A percentile compares a stretch with the other conserved stretches of the same genome.
Conservation (phyloP, 2,888 invertebrate species). For the Lasioglossum calceatum region DNA sequence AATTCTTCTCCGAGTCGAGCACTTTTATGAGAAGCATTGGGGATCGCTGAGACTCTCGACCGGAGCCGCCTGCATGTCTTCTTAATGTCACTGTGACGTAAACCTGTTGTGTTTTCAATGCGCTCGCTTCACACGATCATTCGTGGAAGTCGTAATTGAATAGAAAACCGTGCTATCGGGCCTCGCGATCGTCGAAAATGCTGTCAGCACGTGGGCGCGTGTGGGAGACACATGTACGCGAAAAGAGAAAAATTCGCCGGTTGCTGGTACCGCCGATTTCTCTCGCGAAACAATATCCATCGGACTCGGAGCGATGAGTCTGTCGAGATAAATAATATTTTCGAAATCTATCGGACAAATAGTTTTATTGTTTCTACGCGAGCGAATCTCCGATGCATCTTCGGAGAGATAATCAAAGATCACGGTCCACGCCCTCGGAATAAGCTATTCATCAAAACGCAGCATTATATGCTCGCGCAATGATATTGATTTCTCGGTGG, state of each 20-base stretch:
- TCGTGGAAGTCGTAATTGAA: constrained; percentile 54
- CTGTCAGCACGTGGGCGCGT: constrained; percentile 26
- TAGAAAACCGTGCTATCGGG: constrained; percentile 28
- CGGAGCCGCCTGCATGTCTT: constrained; percentile 28
- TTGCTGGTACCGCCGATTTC: background rate
- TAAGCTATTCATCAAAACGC: constrained; percentile 56
- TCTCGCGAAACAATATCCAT: background rate
- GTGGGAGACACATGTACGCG: background rate
- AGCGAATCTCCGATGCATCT: constrained; percentile 24
- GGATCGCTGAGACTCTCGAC: constrained; percentile 50
- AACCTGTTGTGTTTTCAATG: constrained; percentile 51
- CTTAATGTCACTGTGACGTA: constrained; percentile 60
- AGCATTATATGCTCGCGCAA: constrained; percentile 47
- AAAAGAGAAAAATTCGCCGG: background rate
- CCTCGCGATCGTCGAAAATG: constrained; percentile 53
- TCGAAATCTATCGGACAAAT: background rate
- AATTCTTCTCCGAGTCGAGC: background rate
- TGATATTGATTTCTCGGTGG: constrained; percentile 56
- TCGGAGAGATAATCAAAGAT: constrained; percentile 63
- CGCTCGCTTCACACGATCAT: constrained; percentile 58
- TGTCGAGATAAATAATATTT: background rate
- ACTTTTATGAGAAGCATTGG: background rate
- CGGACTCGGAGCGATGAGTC: background rate
- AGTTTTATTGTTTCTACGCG: background rate
- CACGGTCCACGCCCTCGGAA: constrained; percentile 33